phyloP scores from a whole-genome alignment of 2,888 invertebrate genomes.

The Orchesellides sinensis region DNA sequence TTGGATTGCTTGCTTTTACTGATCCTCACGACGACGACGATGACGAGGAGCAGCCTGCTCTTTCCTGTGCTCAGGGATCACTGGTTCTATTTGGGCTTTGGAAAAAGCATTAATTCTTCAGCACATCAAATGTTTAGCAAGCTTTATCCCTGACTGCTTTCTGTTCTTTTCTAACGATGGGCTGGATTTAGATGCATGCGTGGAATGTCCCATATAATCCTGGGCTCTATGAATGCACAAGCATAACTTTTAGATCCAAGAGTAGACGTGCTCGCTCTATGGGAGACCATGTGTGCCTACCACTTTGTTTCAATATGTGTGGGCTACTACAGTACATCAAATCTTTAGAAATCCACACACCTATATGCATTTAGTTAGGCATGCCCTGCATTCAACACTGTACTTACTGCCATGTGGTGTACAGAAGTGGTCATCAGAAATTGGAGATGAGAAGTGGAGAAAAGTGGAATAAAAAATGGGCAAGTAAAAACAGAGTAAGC shows the following conservation, averaged over 20 bases:
- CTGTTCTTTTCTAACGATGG: background rate
- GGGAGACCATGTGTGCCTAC: background rate
- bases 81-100: conserved; percentile 44
- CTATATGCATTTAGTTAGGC: no score
- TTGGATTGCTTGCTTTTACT: background rate
- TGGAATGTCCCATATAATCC: background rate
- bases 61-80: conserved; percentile 49
- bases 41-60: conserved; percentile 34
- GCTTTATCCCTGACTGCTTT: conserved; percentile 25
- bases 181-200: conserved; percentile 9
- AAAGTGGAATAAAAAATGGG: background rate
- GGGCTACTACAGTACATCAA: background rate
- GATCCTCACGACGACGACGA: background rate
- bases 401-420: no score
- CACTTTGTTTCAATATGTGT: background rate
- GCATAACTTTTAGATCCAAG: background rate
- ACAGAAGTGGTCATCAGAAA: no score
- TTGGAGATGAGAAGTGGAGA: background rate
- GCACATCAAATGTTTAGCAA: conserved; percentile 12
- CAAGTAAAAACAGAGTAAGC: background rate
- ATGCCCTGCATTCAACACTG: no score
- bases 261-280: background rate
- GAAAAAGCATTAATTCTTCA: conserved; percentile 53
- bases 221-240: background rate
- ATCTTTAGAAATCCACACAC: background rate